Base-by-base conservation (phyloP, 2,888 invertebrate species). In the Dyspetes luteomarginatus region DNA sequence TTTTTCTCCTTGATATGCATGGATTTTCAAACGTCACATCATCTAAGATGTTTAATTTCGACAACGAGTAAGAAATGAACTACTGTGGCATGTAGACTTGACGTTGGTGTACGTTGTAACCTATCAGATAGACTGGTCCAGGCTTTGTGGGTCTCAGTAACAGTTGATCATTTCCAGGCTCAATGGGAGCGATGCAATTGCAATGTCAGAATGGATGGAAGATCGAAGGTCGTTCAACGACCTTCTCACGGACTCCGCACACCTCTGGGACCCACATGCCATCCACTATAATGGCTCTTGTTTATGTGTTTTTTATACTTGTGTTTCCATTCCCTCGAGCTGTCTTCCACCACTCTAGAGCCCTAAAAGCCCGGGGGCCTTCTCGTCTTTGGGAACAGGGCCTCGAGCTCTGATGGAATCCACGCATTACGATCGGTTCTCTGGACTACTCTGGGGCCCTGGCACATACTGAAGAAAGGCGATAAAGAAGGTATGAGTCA, bases 401-500 rank as follows among this genome's bases (percentile, higher is more conserved):
- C 71, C 79, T 65, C 28, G 26, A 67, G 71, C 71, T 50, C 62
- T 28, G 26, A 65, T 64, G 76, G 69, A 81, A 77, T 73, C 81
- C 81, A 81, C 77, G 77, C 81, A 73, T 81, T 73, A 78, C 69
- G 41, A 68, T 82, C 71, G 43, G 60, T 26, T 74, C 58, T 58
- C 67, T 65, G 56, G 58, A 67, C 62, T 30, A 72, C 41, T 28
- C 67, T 48, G 22, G 68, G 64, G 52, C 52, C 71, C 52, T 45
- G 55, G 52, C 19, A 36, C 19, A 55, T 36, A 41, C 48, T 22
- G 41, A 50, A 55, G 60, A 7, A 72, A 45, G 9, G 22, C 2
- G 55, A 56, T 64, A 64, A 78, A 77, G 68, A 67, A 68, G 55
- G 65, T 72, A 43, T 9, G 72, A 50, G 58, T 43, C 17, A 65